Conservation (phyloP, 2,113 vertebrate genomes). For the Hepsetus odoe region DNA sequence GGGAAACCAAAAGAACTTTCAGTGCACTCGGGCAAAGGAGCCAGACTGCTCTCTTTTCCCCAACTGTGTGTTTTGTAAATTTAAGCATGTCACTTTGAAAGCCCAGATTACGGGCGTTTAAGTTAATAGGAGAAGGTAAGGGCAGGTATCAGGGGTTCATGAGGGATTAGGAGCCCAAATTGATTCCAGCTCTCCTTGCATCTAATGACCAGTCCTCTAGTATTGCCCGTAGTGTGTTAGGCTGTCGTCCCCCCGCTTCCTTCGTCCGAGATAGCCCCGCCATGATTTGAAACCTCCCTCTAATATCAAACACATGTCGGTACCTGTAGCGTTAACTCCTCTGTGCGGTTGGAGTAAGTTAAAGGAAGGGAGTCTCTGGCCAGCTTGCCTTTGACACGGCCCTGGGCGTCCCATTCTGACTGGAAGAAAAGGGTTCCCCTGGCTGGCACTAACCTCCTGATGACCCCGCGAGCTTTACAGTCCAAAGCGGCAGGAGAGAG, state of each 20-base stretch:
- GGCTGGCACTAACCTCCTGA: conserved; percentile 91
- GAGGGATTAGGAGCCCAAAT: conserved; percentile 91
- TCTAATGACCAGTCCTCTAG: conserved; percentile 76
- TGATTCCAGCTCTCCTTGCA: conserved; percentile 90
- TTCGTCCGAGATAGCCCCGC: conserved; percentile 67
- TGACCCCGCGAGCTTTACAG: conserved; percentile 87
- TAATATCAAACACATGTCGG: conserved; percentile 94
- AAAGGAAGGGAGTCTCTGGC: conserved; percentile 39
- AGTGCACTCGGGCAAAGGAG: conserved; percentile 74
- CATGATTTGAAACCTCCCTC: conserved; percentile 78
- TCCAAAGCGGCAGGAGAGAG: conserved; percentile 87
- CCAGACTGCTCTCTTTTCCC: conserved; percentile 60
- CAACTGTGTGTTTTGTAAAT: conserved; percentile 72
- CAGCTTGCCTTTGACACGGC: conserved; percentile 64
- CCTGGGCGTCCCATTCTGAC: conserved; percentile 74
- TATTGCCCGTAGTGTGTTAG: conserved; percentile 58
- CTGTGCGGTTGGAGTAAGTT: conserved; percentile 49
- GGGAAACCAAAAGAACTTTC: conserved; percentile 66
- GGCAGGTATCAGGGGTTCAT: conserved; percentile 87
- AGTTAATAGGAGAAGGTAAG: conserved; percentile 88
- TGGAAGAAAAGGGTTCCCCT: conserved; percentile 83
- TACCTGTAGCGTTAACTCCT: conserved; percentile 71
- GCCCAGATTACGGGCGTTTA: conserved; percentile 81
- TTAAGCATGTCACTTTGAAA: conserved; percentile 75
- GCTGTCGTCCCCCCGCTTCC: conserved; percentile 19